Evolutionary conservation across 2,888 invertebrate genomes (phyloP).

Genomic region (Acronicta alni): DNA sequence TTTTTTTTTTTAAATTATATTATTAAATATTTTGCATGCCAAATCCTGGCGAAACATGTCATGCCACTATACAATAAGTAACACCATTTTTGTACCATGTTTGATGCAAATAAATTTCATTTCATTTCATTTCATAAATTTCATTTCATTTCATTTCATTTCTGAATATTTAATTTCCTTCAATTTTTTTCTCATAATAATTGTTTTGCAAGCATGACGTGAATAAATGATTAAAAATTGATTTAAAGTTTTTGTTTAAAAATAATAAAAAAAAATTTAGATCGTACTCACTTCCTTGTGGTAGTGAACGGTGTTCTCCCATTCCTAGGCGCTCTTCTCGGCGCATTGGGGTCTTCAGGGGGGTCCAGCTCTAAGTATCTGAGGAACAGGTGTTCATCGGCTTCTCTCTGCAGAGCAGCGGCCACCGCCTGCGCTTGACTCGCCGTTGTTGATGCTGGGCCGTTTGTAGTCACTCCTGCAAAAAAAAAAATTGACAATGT

Average conservation of each 20-base stretch:
- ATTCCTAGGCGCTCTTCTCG: conserved; percentile 87
- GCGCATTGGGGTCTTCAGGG: conserved; percentile 90
- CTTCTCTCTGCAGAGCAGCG: conserved; percentile 90
- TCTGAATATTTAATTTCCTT: too few species aligned
- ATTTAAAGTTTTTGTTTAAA: not conserved
- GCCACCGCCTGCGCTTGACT: conserved; percentile 86
- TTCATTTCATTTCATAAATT: too few species aligned
- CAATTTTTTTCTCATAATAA: not conserved
- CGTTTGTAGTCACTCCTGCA: conserved; percentile 79
- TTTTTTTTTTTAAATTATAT: too few species aligned
- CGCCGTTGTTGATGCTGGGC: conserved; percentile 77
- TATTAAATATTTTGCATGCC: too few species aligned
- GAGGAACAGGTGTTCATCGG: conserved; percentile 93
- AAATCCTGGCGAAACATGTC: too few species aligned
- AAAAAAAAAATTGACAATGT: not conserved
- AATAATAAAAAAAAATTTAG: not conserved
- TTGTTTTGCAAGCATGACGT: too few species aligned
- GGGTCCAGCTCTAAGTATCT: conserved; percentile 95
- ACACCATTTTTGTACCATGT: too few species aligned
- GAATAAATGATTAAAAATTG: too few species aligned
- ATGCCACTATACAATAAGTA: too few species aligned
- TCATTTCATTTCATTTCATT: too few species aligned
- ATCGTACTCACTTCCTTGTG: conserved; percentile 89
- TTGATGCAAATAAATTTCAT: too few species aligned
- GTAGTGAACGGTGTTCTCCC: conserved; percentile 96